Base-by-base conservation (phyloP, 2,113 vertebrate species). In the human region DNA sequence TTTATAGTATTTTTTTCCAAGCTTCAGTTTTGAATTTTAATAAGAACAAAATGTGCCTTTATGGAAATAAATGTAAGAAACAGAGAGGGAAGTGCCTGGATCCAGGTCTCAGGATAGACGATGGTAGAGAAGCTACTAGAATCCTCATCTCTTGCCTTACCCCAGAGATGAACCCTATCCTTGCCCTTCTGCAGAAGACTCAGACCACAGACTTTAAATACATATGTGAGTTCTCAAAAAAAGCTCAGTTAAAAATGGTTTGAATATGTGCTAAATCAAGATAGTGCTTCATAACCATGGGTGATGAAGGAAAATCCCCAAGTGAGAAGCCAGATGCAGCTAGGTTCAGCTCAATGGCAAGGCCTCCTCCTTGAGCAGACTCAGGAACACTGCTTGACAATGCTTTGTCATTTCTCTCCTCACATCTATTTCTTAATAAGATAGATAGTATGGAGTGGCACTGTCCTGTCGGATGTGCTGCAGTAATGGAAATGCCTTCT, bases 41-140 rank as follows among this genome's bases (percentile, higher is more conserved):
- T 94, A 43, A 84, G 70, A 96, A 88, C 40, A 95, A 81, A 97
- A 94, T 90, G 68, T 90, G 81, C 50, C 10, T 85, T 73, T 82
- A 14, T 6, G n/a, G 64, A 80, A 82, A 73, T 57, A 81, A 94
- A 85, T 81, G n/a, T 8, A 27, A 96, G 66, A 88, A 17, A 9
- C 72, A 52, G 81, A 90, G 38, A 88, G 32, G 38, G 30, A 80
- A 84, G 20, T 48, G 18, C 35, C 73, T 89, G 3, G 4, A 59
- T 48, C n/a, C 5, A 76, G 25, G 22, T 55, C 59, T 95, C 61
- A 66, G 43, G 12, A 43, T 35, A 68, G 40, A 79, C 50, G 27
- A 78, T 40, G 27, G 17, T 8, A 87, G 57, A 68, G 55, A 87
- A 90, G 25, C 30, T 83, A n/a, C 18, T 48, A 50, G 75, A 86